Evolutionary conservation across 2,113 vertebrate genomes (phyloP).

Genomic region (Pagrus major): DNA sequence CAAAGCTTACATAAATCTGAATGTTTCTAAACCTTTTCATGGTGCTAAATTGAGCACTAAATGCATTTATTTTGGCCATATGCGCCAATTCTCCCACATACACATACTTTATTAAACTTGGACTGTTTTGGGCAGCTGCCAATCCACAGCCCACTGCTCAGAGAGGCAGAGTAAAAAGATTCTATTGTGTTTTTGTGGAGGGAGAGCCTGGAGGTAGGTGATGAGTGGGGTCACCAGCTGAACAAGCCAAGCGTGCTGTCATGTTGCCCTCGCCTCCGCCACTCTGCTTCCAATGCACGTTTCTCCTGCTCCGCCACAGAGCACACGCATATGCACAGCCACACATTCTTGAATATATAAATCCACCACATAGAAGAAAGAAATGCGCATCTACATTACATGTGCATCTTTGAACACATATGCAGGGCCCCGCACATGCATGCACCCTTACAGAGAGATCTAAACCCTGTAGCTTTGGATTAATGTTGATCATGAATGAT

Average conservation of each 20-base stretch:
- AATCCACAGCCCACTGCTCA: slow-evolving; percentile 54
- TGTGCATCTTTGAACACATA: not conserved
- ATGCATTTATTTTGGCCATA: slow-evolving; percentile 27
- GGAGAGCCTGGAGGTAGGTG: slow-evolving; percentile 67
- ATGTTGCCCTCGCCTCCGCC: slow-evolving; percentile 57
- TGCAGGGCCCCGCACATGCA: not conserved
- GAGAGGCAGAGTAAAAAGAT: slow-evolving; percentile 62
- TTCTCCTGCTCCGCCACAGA: slow-evolving; percentile 26
- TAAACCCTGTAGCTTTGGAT: not conserved
- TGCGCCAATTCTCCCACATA: slow-evolving; percentile 41
- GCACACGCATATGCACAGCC: not conserved
- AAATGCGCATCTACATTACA: not conserved
- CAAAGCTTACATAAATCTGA: slow-evolving; percentile 21
- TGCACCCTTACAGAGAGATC: not conserved
- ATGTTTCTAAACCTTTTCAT: slow-evolving; percentile 27
- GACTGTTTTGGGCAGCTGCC: slow-evolving; percentile 57
- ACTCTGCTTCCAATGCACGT: slow-evolving; percentile 52
- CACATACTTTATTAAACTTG: slow-evolving; percentile 52
- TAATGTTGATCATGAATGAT: slow-evolving; percentile 20
- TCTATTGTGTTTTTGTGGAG: slow-evolving; percentile 73
- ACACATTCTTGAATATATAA: slow-evolving; percentile 5
- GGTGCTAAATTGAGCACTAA: slow-evolving; percentile 35
- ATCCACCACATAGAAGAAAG: not conserved
- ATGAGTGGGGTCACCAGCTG: slow-evolving; percentile 71
- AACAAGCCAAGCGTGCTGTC: slow-evolving; percentile 67